Conservation (phyloP, 2,888 invertebrate genomes). For the Xylocampa areola region DNA sequence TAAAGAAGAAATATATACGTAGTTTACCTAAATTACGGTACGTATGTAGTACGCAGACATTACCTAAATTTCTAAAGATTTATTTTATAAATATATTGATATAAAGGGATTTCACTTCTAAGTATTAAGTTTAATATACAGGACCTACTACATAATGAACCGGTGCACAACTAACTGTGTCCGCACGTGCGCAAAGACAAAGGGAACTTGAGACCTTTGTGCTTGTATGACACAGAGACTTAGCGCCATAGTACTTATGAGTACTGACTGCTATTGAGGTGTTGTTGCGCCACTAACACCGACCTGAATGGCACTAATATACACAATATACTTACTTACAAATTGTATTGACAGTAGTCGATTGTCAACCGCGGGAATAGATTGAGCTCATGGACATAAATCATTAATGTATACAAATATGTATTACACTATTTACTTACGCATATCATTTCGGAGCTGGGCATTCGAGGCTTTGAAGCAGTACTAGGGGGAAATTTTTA, state of each 20-base stretch:
- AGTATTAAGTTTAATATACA: background rate
- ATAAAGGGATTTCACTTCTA: slow-evolving; percentile 2
- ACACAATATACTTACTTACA: slow-evolving; percentile 29
- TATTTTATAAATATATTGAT: too few species aligned
- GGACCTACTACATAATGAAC: slow-evolving; percentile 21
- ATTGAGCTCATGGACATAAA: slow-evolving; percentile 48
- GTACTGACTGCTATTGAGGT: slow-evolving; percentile 14
- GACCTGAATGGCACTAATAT: slow-evolving; percentile 27
- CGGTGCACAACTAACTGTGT: slow-evolving; percentile 42
- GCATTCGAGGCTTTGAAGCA: too few species aligned
- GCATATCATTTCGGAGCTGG: slow-evolving; percentile 1
- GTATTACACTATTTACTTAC: background rate
- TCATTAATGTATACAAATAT: slow-evolving; percentile 5
- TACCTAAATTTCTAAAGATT: too few species aligned
- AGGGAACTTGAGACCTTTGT: slow-evolving; percentile 67
- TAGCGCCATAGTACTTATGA: slow-evolving; percentile 26
- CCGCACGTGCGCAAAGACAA: slow-evolving; percentile 73
- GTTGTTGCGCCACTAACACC: slow-evolving; percentile 41
- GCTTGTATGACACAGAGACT: slow-evolving; percentile 35
- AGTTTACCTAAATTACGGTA: too few species aligned
- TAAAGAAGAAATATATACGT: too few species aligned
- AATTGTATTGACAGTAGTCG: slow-evolving; percentile 40
- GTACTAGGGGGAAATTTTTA: too few species aligned
- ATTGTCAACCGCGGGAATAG: slow-evolving; percentile 42
- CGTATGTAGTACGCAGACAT: too few species aligned